A percentile compares a stretch with the other conserved stretches of the same genome.
Evolutionary conservation across 2,797 vertebrate species (phyloP).

Genomic region (Chrosomus eos): DNA sequence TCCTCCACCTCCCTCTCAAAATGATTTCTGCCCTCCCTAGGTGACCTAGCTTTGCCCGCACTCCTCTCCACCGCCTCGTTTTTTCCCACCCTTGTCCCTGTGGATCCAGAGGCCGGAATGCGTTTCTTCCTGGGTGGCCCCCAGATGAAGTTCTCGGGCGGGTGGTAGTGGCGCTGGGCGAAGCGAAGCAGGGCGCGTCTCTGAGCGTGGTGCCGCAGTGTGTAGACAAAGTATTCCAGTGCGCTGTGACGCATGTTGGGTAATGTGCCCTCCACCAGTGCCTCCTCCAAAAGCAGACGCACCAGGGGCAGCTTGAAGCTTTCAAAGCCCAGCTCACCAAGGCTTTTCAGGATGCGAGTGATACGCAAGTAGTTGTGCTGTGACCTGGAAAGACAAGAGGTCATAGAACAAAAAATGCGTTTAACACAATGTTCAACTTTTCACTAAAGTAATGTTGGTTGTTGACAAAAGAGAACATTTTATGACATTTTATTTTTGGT

Average conservation of each 20-base stretch:
- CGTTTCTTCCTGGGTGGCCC: constrained; percentile 82
- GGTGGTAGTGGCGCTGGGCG: constrained; percentile 87
- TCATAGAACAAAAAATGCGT: neutral
- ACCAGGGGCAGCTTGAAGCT: constrained; percentile 93
- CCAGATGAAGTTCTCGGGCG: constrained; percentile 94
- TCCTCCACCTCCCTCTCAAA: constrained; percentile 67
- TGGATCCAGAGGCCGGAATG: constrained; percentile 37
- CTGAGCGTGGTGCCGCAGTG: constrained; percentile 87
- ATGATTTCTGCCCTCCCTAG: constrained; percentile 53
- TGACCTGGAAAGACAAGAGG: constrained; percentile 77
- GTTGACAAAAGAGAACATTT: neutral
- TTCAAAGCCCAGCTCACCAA: constrained; percentile 96
- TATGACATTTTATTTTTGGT: constrained; percentile 2
- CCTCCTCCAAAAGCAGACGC: constrained; percentile 90
- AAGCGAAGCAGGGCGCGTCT: constrained; percentile 90
- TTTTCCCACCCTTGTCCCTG: constrained; percentile 70
- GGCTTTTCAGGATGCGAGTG: constrained; percentile 96
- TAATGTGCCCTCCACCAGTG: constrained; percentile 87
- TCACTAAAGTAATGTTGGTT: neutral
- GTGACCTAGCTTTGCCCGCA: constrained; percentile 40
- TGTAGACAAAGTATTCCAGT: constrained; percentile 96
- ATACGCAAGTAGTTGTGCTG: constrained; percentile 98
- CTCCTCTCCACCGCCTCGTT: constrained; percentile 59
- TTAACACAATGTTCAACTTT: neutral
- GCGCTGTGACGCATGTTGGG: constrained; percentile 95